These are phyloP conservation scores for Aurelia coerulea DNA, from an alignment of 30 jellyfish, hydroid and myxozoan genomes.

Conservation along the genomic window DNA sequence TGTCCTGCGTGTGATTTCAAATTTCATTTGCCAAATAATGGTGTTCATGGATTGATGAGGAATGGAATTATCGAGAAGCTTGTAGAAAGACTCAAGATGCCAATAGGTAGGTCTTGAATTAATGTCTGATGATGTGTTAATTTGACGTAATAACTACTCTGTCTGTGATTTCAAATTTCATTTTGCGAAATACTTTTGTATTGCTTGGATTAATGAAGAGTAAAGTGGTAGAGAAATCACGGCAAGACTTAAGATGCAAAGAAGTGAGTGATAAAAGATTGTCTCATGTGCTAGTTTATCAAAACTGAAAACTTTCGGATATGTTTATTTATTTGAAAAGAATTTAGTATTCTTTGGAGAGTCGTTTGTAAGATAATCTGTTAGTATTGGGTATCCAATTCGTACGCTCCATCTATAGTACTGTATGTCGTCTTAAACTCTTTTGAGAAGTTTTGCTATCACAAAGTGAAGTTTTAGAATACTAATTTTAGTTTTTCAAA, in stretches of 20 bases:
- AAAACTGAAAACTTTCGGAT: too few relatives aligned
- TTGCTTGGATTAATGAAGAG: conserved; percentile 27
- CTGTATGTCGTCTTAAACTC: too few relatives aligned
- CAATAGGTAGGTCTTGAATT: neutral
- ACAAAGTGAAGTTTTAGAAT: too few relatives aligned
- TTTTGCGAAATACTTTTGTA: conserved; percentile 47
- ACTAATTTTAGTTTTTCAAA: too few relatives aligned
- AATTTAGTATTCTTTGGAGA: too few relatives aligned
- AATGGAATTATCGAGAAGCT: conserved; percentile 32
- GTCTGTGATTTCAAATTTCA: conserved; percentile 37
- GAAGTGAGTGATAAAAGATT: neutral
- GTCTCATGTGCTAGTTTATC: too few relatives aligned
- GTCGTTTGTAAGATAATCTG: too few relatives aligned
- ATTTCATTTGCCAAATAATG: conserved; percentile 42
- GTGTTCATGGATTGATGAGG: conserved; percentile 49
- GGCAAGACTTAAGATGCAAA: neutral
- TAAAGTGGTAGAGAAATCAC: conserved; percentile 24
- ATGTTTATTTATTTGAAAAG: too few relatives aligned
- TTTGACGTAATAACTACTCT: conserved; percentile 21
- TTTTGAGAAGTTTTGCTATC: too few relatives aligned
- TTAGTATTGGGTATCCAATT: too few relatives aligned
- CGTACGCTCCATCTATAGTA: too few relatives aligned
- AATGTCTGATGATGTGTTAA: neutral
- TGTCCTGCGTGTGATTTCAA: conserved; percentile 64
- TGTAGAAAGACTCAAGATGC: neutral